Evolutionary conservation across 2,113 vertebrate species (phyloP), one percentile per base, ranked within the genome.

Genomic region (Plecturocebus donacophilus): DNA sequence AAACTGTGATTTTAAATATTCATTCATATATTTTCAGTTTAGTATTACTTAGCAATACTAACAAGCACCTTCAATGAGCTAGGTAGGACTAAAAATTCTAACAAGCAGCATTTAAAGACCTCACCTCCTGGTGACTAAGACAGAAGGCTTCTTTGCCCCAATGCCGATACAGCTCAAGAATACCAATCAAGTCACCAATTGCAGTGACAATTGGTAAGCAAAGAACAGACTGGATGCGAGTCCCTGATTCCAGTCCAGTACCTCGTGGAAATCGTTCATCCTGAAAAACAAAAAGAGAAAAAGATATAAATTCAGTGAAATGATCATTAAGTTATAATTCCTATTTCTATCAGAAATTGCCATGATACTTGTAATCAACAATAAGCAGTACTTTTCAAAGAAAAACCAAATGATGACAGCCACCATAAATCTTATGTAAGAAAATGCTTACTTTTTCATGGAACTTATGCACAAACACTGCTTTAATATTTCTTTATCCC

Each of bases 201-300:
- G 99, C 99, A 85, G 99, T 99, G 98, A 99, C 99, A 94, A 99
- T 99, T 68, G 99, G 99, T 97, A 99, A 98, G 98, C 99, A 99
- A 96, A 99, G 99, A 97, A 99, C 99, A 97, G 99, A 99, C 98
- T 99, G 99, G 98, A 99, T 99, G 49, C 99, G 99, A 91, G 99
- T 99, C 97, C 99, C 99, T 97, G 99, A 99, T 98, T 99, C 99
- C 98, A 99, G 99, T 80, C 99, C 99, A 95, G 99, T 99, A 98
- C 99, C 99, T 98, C 99, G 99, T 91, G 99, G 99, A 98, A 99
- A 99, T 85, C 99, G 98, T 86, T 99, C 99, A 76, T 99, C 99
- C 99, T 99, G 97, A 56, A 93, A 97, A 94, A 89, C 0, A 70
- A 56, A 94, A 96, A 19, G 88, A 40, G 20, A 3, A 84, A 64